phyloP scores from a whole-genome alignment of 2,797 vertebrate genomes.

The Parotocinclus haroldoi region DNA sequence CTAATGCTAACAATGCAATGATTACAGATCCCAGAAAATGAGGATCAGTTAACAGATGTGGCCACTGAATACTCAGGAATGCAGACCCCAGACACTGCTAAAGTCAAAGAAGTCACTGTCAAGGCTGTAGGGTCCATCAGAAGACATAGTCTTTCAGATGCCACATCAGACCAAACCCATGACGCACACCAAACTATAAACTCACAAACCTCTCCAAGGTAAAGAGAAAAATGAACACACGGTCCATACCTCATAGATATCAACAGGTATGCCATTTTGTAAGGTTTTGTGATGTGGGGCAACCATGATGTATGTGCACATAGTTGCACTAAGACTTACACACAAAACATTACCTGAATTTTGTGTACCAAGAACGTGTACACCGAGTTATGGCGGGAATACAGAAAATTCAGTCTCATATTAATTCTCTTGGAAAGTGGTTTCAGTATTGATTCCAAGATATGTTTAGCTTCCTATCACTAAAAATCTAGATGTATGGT shows the following conservation, averaged over 20 bases:
- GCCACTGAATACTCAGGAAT: slow-evolving; percentile 48
- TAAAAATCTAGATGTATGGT: no score
- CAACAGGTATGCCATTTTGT: no score
- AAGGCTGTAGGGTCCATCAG: slow-evolving; percentile 57
- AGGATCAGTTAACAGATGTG: slow-evolving; percentile 63
- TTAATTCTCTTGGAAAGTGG: no score
- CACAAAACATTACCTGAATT: no score
- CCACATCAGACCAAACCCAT: slow-evolving; percentile 53
- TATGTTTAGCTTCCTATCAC: no score
- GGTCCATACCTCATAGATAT: not conserved
- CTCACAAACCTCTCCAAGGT: slow-evolving; percentile 60
- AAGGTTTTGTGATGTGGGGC: no score
- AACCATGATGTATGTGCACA: no score
- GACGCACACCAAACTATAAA: slow-evolving; percentile 62
- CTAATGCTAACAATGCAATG: slow-evolving; percentile 2
- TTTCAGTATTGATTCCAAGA: no score
- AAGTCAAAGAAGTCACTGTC: slow-evolving; percentile 52
- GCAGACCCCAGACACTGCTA: slow-evolving; percentile 42
- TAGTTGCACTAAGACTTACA: no score
- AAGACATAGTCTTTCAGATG: slow-evolving; percentile 58
- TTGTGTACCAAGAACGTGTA: no score
- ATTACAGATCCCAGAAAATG: slow-evolving; percentile 71
- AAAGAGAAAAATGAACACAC: not conserved
- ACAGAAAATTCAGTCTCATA: no score
- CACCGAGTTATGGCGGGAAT: no score